phyloP scores from a whole-genome alignment of 2,888 invertebrate species.

The Caenorhabditis sinica region DNA sequence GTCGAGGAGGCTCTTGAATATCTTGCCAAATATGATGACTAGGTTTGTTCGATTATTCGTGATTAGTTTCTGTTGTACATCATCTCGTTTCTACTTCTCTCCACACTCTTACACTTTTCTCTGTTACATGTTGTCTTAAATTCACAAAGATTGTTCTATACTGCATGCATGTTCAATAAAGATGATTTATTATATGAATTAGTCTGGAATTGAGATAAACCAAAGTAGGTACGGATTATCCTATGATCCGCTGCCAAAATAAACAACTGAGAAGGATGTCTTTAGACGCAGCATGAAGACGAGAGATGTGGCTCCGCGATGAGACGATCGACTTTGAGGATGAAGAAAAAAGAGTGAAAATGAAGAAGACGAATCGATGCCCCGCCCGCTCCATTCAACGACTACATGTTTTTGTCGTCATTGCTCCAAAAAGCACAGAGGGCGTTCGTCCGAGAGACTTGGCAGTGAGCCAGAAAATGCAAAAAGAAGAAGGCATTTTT shows the following conservation, averaged over 20 bases:
- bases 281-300: background rate
- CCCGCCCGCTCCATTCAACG: conserved; percentile 25
- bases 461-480: conserved; percentile 26
- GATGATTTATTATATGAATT: background rate
- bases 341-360: conserved; percentile 29
- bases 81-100: conserved; percentile 2
- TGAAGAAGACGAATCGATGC: conserved; percentile 51
- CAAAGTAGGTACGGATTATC: conserved; percentile 29
- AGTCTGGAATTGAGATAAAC: background rate
- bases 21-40: conserved; percentile 78
- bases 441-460: conserved; percentile 32
- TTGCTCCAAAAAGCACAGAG: conserved; percentile 27
- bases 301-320: conserved; percentile 38
- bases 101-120: conserved; percentile 16
- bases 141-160: conserved; percentile 32
- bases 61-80: conserved; percentile 40
- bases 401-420: conserved; percentile 30
- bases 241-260: conserved; percentile 15
- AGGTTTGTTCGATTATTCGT: conserved; percentile 10
- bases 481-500: conserved; percentile 5
- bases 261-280: conserved; percentile 22
- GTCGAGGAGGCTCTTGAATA: conserved; percentile 88
- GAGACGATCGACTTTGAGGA: conserved; percentile 49
- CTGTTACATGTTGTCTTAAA: conserved; percentile 6
- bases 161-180: conserved; percentile 43